phyloP scores from a whole-genome alignment of 2,113 vertebrate genomes.

The Coptodon bakossiorum region DNA sequence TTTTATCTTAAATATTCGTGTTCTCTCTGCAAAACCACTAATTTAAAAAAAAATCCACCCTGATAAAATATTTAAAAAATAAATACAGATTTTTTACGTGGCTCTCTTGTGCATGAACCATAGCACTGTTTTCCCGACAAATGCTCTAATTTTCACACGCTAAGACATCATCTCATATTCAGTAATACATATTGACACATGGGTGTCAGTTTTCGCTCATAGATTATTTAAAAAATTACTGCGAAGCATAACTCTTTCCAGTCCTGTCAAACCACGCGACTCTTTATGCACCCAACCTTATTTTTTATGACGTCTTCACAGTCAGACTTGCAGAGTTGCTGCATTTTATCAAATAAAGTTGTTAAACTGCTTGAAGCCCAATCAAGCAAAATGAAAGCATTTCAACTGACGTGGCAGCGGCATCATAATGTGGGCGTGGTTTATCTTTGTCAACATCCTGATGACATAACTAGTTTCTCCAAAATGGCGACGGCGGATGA shows the following conservation, averaged over 20 bases:
- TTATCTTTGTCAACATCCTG: constrained; percentile 63
- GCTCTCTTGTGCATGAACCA: neutral
- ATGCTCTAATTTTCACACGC: neutral
- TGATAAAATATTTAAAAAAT: neutral
- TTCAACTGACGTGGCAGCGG: constrained; percentile 54
- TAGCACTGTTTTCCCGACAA: neutral
- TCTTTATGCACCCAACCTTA: neutral
- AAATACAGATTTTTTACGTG: neutral
- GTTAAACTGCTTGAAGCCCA: neutral
- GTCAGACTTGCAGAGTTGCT: neutral
- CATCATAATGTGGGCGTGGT: constrained; percentile 49
- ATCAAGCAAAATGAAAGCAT: constrained; percentile 14
- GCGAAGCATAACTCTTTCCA: neutral
- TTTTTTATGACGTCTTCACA: neutral
- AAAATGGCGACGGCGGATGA: constrained; percentile 75
- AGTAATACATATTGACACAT: neutral
- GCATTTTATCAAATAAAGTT: neutral
- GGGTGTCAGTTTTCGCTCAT: neutral
- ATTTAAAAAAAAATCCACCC: neutral
- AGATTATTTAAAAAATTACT: neutral
- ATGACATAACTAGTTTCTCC: constrained; percentile 49
- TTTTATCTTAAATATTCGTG: constrained; percentile 45
- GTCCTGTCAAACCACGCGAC: neutral
- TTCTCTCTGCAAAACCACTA: neutral
- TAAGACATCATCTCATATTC: neutral